phyloP scores from a whole-genome alignment of 2,797 vertebrate genomes.

The Arnoldichthys spilopterus region DNA sequence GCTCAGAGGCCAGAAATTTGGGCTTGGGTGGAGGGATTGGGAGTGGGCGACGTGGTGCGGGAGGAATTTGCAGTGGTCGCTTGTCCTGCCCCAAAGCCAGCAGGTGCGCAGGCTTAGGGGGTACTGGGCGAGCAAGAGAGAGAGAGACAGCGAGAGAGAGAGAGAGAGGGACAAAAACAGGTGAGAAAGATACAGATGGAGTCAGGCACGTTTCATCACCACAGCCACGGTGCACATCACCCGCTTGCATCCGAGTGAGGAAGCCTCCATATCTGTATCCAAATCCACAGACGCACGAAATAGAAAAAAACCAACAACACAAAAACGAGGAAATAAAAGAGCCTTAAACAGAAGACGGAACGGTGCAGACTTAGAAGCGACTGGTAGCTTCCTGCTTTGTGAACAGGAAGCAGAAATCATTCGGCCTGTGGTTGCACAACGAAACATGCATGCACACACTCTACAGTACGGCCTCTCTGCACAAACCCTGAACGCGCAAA shows the following conservation, averaged over 20 bases:
- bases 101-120: constrained; percentile 87
- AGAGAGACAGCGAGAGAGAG: constrained; percentile 33
- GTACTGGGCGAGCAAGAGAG: constrained; percentile 74
- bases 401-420: constrained; percentile 85
- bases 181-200: constrained; percentile 18
- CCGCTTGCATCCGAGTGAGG: constrained; percentile 59
- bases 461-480: neutral
- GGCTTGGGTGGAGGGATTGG: constrained; percentile 79
- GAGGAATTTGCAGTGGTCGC: constrained; percentile 78
- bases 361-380: constrained; percentile 47
- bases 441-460: neutral
- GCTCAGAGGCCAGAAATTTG: constrained; percentile 61
- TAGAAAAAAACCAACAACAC: neutral
- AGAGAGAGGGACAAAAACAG: constrained; percentile 27
- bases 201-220: constrained; percentile 32
- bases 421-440: constrained; percentile 57
- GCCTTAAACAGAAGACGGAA: constrained; percentile 22
- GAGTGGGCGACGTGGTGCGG: constrained; percentile 81
- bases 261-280: constrained; percentile 67
- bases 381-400: constrained; percentile 82
- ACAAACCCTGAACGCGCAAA: constrained; percentile 11
- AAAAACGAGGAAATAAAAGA: constrained; percentile 12
- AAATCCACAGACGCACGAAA: neutral
- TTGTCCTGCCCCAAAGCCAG: constrained; percentile 83
- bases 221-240: constrained; percentile 45